Base-by-base conservation (phyloP, 2,888 invertebrate genomes). In the Latrodectus elegans region DNA sequence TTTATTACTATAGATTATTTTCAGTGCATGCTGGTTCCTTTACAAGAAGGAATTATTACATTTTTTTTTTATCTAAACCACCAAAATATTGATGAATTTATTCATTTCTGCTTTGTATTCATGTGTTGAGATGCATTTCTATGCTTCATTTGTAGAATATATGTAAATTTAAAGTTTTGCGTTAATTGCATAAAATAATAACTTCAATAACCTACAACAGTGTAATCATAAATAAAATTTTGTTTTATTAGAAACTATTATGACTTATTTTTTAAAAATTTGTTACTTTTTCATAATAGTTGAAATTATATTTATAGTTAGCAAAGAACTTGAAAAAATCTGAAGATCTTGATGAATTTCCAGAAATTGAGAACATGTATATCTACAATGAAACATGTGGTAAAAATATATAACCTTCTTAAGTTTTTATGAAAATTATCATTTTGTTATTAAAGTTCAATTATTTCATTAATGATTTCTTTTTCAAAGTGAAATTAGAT, bases 311-410 rank as follows among this genome's bases (percentile, higher is more conserved):
- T 55, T 26, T 74, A 26, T 55, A 74, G 74, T 15, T 10, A 22
- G 15, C 74, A 60, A 14, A 15, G 9, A 12, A 49, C 11, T 49
- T 49, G 14, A n/a, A 52, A 70, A 55, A 38, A 8, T 67, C 55
- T 65, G 81, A 75, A 60, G 14, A 17, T 68, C 67, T 22, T 17
- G 67, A 67, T 6, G 67, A 70, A 9, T 82, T 70, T 68, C 75
- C 86, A 14, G 86, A 86, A 52, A 71, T 53, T 14, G 86, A 86
- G 76, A 71, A 86, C 38, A 81, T 76, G 80, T 55, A 76, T n/a
- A 81, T 86, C 10, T 86, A 76, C 71, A 53, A 74, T 65, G 86
- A 86, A 53, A 38, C 75, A 15, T 72, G 76, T 38, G 86, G 86
- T 86, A 86, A 53, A 38, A 38, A 38, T 38, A 65, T 65, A 22